Evolutionary conservation across 1,140 invertebrate genomes (phyloP), one percentile per base, ranked within the genome.

Genomic region (Eupristina koningsbergeri): DNA sequence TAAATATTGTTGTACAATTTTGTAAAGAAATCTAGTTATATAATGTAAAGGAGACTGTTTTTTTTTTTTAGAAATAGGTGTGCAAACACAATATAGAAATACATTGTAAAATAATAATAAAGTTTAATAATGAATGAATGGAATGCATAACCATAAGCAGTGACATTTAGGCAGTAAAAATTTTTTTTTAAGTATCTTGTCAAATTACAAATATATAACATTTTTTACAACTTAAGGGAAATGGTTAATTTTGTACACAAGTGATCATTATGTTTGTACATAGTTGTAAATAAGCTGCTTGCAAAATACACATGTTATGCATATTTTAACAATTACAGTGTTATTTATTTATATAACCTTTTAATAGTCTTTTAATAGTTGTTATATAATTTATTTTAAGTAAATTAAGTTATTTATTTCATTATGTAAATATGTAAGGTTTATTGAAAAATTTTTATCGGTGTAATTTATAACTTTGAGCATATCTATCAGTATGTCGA

Each of bases 221-320:
- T 76, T 84, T 84, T 84, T 84, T 84, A 84, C 78, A 81, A 84
- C 36, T 75, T 64, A 80, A 74, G 69, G 58, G 45, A 80, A 84
- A 15, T 15, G 76, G 67, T 76, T 80, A 80, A 67, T 84, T 77
- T 80, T 69, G 76, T 75, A 80, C 36, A 80, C 61, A 76, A 69
- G 81, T 39, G n/a, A 80, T 80, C 13, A 80, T 84, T 80, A 80
- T 45, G 83, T 81, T 81, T 84, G 83, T 84, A 84, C n/a, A 81
- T 85, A 85, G 64, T 85, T 82, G 69, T 85, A 82, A 85, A 71
- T 78, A 19, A 81, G 81, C 19, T 81, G 50, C 79, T 78, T 81
- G 58, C 80, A 76, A 84, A 81, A 76, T 85, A 85, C 45, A 82
- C 64, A 81, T 41, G 74, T 75, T 84, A 81, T 63, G 26, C 79